Evolutionary conservation across 2,888 invertebrate genomes (phyloP).

Genomic region (Augochlorella aurata): DNA sequence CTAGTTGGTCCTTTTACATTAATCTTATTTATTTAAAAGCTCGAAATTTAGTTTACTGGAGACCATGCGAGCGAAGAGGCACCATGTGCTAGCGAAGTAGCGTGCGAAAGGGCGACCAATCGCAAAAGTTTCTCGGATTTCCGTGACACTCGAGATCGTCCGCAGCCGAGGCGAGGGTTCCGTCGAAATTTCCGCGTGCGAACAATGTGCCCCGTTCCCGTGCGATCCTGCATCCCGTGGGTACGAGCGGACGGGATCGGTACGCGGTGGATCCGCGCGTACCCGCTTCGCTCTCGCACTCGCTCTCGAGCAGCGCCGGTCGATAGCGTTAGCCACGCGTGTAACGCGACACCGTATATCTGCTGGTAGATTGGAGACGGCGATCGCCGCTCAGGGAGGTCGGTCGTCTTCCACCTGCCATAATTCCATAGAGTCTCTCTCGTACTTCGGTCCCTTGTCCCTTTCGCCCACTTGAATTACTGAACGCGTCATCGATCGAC

Average conservation of each 20-base stretch:
- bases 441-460: constrained; percentile 25
- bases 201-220: constrained; percentile 27
- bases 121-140: not conserved
- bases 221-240: constrained; percentile 31
- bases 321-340: constrained; percentile 62
- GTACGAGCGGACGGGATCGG: constrained; percentile 2
- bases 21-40: no score
- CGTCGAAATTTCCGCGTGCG: constrained; percentile 14
- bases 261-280: constrained; percentile 20
- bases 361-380: constrained; percentile 69
- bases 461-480: constrained; percentile 59
- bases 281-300: not conserved
- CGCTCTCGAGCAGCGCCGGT: constrained; percentile 3
- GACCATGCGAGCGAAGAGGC: no score
- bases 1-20: no score
- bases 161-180: not conserved
- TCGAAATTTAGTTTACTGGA: no score
- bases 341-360: constrained; percentile 75
- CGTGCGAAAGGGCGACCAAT: not conserved
- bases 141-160: not conserved
- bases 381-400: constrained; percentile 75
- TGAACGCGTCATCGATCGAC: constrained; percentile 52
- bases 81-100: no score
- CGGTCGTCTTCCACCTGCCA: constrained; percentile 79
- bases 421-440: constrained; percentile 65